Percentiles rank a stretch among this genome's conserved stretches.
phyloP scores from a whole-genome alignment of 2,888 invertebrate genomes.

The Drosophila buzzatii region DNA sequence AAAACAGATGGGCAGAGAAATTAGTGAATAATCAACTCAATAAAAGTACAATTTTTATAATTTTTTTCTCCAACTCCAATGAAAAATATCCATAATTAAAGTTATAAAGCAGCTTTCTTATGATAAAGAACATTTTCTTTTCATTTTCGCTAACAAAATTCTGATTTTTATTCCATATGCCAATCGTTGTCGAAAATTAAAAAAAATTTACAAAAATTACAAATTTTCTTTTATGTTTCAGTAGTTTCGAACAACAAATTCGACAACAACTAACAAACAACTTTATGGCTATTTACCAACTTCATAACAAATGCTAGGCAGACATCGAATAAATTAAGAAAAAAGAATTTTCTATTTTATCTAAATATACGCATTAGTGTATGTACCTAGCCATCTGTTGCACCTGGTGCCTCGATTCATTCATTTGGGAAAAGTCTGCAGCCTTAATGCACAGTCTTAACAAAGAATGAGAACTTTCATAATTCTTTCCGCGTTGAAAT shows the following conservation, averaged over 20 bases:
- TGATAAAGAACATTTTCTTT: neutral
- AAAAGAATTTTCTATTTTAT: neutral
- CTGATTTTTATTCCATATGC: neutral
- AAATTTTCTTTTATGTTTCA: neutral
- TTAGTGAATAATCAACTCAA: neutral
- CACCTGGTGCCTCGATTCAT: neutral
- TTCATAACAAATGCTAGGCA: neutral
- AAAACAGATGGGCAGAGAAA: neutral
- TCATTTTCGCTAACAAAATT: neutral
- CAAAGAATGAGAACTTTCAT: neutral
- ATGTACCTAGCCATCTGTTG: neutral
- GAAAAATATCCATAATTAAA: neutral
- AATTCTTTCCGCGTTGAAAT: conserved; percentile 2
- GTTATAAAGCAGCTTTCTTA: neutral
- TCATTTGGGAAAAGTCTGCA: neutral
- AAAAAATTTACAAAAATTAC: neutral
- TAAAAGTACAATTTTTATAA: neutral
- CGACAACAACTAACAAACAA: neutral
- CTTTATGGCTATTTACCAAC: neutral
- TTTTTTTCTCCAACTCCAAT: neutral
- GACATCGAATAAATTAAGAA: neutral
- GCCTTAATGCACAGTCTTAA: neutral
- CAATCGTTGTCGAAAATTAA: neutral
- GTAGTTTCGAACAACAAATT: neutral
- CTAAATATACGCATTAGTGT: neutral